phyloP scores from a whole-genome alignment of 2,113 vertebrate species.

The Terrapene triunguis region DNA sequence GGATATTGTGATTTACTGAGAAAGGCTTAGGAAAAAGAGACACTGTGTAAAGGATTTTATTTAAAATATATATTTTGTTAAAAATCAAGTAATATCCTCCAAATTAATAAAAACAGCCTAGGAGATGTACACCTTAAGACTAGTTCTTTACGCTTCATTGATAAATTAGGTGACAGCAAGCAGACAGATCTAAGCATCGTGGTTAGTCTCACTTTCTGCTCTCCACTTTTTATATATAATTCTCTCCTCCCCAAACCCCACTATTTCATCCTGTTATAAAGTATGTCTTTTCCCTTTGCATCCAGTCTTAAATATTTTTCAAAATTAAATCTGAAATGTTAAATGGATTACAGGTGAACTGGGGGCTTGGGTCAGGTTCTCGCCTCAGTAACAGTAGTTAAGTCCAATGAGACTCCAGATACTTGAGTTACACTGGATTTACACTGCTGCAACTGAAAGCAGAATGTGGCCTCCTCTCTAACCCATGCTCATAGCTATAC shows the following conservation, averaged over 20 bases:
- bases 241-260: not conserved
- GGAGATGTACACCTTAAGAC: not conserved
- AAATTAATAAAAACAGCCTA: not conserved
- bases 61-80: not conserved
- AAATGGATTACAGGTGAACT: not conserved
- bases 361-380: not conserved
- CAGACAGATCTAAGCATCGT: not conserved
- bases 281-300: not conserved
- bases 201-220: not conserved
- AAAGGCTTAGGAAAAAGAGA: not conserved
- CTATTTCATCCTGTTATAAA: not conserved
- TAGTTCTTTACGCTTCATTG: not conserved
- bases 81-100: not conserved
- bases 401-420: not conserved
- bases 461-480: not conserved
- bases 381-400: not conserved
- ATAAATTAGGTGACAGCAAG: not conserved
- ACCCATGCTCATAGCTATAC: not conserved
- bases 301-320: not conserved
- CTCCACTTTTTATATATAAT: not conserved
- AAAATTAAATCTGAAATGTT: not conserved
- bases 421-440: not conserved
- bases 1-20: not conserved
- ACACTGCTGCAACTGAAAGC: not conserved
- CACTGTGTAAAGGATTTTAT: not conserved